Base-by-base conservation (phyloP, 2,797 vertebrate genomes). In the Pseudomugil tenellus region DNA sequence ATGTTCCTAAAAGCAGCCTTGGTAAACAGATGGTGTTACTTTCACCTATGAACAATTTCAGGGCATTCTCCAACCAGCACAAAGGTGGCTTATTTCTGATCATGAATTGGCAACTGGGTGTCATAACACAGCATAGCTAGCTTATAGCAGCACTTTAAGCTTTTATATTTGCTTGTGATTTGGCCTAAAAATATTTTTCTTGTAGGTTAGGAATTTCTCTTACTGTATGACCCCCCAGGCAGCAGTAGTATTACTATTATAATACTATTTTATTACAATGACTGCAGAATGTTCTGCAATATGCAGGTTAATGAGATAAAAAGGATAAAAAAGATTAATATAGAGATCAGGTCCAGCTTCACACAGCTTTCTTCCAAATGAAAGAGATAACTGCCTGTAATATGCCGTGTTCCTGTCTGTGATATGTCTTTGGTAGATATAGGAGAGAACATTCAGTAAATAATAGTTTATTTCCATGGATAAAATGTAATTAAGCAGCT, bases 31-130 rank as follows among this genome's bases (percentile, higher is more conserved):
- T 13, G 14, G 52, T 62, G 14, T 72, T 72, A 52, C 51, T 69
- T 55, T 67, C 52, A 77, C 83, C 72, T 65, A 73, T 85, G 76
- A 72, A 76, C 60, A 73, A 75, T 75, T 73, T 67, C 21, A 70
- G 56, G 43, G 21, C 28, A 48, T 67, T 84, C 72, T 61, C 71
- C 53, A 58, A 64, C 63, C 29, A 31, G 69, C 57, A 72, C 60
- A 64, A 51, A 63, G 59, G 63, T 65, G 29, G 48, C 59, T 10
- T 55, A 29, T 46, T 63, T 53, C 58, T 54, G 21, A 55, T 72
- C 49, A 23, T 23, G 6, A 19, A 11, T 14, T 46, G 32, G 66
- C 68, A 43, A 8, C 48, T 14, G 13, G 4, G 11, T 49, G 21
- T 13, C 23, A 4, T 31, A 56, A 46, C 53, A 46, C 9, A 12